phyloP scores from a whole-genome alignment of 2,113 vertebrate species.

The Alligator mississippiensis region DNA sequence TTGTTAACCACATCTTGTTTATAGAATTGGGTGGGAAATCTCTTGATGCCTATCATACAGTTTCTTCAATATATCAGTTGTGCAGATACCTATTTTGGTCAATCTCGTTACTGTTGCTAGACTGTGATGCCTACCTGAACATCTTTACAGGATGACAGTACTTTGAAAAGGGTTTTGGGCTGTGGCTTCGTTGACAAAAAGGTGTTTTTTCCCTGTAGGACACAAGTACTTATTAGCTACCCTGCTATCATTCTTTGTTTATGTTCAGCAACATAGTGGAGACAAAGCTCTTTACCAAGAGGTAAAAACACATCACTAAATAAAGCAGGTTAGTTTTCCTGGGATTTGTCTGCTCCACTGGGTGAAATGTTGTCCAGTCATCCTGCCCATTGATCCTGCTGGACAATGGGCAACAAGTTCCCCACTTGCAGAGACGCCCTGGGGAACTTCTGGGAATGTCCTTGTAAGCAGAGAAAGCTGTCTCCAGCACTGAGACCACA shows the following conservation, averaged over 20 bases:
- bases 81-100: conserved; percentile 48
- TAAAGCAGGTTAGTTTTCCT: neutral
- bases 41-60: conserved; percentile 53
- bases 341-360: no score
- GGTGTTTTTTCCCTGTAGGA: neutral
- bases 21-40: conserved; percentile 37
- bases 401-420: no score
- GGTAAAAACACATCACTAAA: neutral
- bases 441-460: no score
- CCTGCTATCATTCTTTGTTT: neutral
- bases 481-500: no score
- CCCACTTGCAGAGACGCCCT: no score
- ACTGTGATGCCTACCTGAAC: conserved; percentile 11
- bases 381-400: no score
- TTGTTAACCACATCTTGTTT: no score
- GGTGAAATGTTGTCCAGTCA: no score
- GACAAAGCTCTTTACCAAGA: neutral
- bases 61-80: conserved; percentile 52
- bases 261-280: neutral
- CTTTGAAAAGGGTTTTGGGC: conserved; percentile 24
- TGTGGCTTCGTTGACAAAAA: neutral
- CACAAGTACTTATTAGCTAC: neutral
- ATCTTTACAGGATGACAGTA: conserved; percentile 14
- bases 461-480: no score
- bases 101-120: conserved; percentile 57